These are phyloP conservation scores for Chamaea fasciata DNA, from an alignment of 2,113 vertebrate genomes.

Conservation along the genomic window DNA sequence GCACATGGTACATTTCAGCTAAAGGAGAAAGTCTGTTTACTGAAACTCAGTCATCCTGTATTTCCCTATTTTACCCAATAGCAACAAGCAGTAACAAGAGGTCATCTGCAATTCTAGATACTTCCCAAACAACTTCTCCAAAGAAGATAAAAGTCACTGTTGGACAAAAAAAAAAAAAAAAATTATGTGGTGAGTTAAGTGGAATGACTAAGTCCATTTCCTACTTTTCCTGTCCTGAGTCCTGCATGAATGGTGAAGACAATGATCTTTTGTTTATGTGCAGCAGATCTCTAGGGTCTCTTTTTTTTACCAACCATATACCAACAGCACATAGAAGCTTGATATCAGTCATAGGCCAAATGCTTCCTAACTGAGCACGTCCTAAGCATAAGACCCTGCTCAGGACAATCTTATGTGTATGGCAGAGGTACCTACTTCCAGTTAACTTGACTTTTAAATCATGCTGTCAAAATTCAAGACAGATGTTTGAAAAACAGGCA, in stretches of 20 bases:
- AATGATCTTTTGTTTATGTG: neutral
- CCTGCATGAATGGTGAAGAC: neutral
- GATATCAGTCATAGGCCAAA: neutral
- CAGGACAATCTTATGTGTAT: rapidly evolving
- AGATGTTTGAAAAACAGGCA: neutral
- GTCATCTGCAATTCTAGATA: neutral
- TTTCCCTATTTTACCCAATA: neutral
- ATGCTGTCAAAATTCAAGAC: neutral
- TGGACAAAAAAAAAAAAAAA: neutral
- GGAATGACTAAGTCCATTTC: neutral
- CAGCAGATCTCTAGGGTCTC: neutral
- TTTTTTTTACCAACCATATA: neutral
- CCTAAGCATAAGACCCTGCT: neutral
- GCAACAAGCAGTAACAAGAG: neutral
- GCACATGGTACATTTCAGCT: neutral
- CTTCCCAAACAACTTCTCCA: neutral
- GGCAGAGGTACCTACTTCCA: neutral
- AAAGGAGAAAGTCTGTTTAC: neutral
- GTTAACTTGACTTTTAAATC: neutral
- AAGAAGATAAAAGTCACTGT: neutral
- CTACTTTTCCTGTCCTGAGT: neutral
- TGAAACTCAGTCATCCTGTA: neutral
- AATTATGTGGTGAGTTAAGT: neutral
- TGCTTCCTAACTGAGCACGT: neutral
- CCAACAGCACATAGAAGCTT: neutral